phyloP scores from a whole-genome alignment of 2,113 vertebrate genomes.

The Apteryx mantelli region DNA sequence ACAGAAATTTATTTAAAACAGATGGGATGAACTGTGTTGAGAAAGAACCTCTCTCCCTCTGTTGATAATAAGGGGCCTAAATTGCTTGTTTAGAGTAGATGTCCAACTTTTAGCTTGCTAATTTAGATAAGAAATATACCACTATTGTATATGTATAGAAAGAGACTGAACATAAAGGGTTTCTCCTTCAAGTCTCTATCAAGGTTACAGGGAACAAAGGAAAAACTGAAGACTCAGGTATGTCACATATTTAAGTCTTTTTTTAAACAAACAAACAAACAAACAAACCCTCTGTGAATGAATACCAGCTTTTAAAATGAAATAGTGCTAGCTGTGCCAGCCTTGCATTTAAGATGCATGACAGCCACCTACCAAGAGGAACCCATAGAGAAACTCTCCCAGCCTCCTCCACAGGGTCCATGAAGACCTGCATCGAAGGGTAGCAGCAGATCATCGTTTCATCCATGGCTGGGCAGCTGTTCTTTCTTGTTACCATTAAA shows the following conservation, averaged over 20 bases:
- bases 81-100: neutral
- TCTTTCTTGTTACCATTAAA: neutral
- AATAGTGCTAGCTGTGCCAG: neutral
- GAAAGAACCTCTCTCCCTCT: neutral
- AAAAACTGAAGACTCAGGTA: neutral
- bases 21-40: fast-evolving
- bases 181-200: neutral
- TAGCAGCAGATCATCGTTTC: neutral
- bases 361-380: neutral
- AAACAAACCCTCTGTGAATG: neutral
- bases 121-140: neutral
- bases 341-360: neutral
- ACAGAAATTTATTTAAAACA: neutral
- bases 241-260: neutral
- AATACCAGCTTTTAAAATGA: neutral
- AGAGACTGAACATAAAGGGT: neutral
- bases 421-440: neutral
- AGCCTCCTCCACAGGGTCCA: neutral
- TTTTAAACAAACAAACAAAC: neutral
- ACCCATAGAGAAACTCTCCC: neutral
- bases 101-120: neutral
- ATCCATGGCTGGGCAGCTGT: neutral
- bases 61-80: neutral
- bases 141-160: neutral
- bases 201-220: neutral